Evolutionary conservation across 1,140 invertebrate genomes (phyloP).

Genomic region (Drepana arcuata): DNA sequence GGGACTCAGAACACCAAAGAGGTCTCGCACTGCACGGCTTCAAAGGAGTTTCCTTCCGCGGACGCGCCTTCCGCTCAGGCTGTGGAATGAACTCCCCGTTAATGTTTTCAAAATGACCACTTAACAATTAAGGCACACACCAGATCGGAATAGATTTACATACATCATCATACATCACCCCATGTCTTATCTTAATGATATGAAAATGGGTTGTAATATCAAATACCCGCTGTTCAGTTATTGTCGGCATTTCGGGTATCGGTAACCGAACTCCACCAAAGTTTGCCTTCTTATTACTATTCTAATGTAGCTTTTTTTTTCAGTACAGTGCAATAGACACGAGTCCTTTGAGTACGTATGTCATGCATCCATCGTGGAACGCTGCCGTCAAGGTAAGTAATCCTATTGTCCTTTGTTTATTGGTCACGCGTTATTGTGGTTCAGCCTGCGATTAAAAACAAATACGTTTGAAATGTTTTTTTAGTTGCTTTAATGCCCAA

Average conservation of each 20-base stretch:
- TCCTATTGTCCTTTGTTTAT: no score
- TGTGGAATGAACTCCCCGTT: no score
- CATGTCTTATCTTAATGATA: background rate
- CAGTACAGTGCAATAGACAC: constrained; percentile 96
- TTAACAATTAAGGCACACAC: no score
- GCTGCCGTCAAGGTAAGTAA: constrained; percentile 86
- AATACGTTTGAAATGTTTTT: background rate
- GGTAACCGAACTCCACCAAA: no score
- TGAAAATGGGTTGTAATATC: no score
- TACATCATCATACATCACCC: background rate
- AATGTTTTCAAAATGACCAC: no score
- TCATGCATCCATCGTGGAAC: constrained; percentile 98
- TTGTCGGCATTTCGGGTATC: no score
- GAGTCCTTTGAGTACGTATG: constrained; percentile 92
- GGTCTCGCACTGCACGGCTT: no score
- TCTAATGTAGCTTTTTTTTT: constrained; percentile 65
- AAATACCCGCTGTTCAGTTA: no score
- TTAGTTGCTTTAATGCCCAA: background rate
- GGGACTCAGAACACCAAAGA: background rate
- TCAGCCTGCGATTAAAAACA: background rate
- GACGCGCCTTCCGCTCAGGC: no score
- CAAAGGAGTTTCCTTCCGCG: no score
- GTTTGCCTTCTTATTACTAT: background rate
- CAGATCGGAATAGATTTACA: background rate
- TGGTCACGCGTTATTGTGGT: no score